Conservation (phyloP, 2,797 vertebrate genomes). For the Syngnathus rostellatus region DNA sequence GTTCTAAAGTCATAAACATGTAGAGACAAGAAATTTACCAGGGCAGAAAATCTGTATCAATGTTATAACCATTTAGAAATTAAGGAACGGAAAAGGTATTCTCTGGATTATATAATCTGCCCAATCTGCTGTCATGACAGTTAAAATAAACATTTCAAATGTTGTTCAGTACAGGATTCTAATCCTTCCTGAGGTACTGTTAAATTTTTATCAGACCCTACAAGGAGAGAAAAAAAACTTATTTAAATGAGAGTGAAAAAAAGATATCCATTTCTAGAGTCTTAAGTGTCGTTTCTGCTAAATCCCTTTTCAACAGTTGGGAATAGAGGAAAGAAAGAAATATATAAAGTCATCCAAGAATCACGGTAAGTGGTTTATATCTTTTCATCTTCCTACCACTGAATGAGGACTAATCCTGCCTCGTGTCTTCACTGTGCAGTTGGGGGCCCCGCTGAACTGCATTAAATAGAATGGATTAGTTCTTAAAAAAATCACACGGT, state of each 20-base stretch:
- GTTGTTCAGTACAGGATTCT: slow-evolving; percentile 4
- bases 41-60: no score
- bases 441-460: slow-evolving; percentile 51
- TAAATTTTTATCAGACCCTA: slow-evolving; percentile 57
- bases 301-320: slow-evolving; percentile 65
- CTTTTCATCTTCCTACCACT: slow-evolving; percentile 65
- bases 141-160: background rate
- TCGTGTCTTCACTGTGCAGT: slow-evolving; percentile 56
- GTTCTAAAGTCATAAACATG: background rate
- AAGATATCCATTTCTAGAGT: slow-evolving; percentile 63
- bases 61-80: no score
- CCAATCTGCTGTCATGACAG: background rate
- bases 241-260: slow-evolving; percentile 24
- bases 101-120: background rate
- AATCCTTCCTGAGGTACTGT: slow-evolving; percentile 31
- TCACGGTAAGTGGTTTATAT: slow-evolving; percentile 67
- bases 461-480: slow-evolving; percentile 67
- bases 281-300: slow-evolving; percentile 61
- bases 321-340: slow-evolving; percentile 66
- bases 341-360: slow-evolving; percentile 70
- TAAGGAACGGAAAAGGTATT: background rate
- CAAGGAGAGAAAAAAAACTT: slow-evolving; percentile 11
- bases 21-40: background rate
- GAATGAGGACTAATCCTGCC: slow-evolving; percentile 60
- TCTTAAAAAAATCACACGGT: slow-evolving; percentile 59